Percentiles rank a stretch among this genome's conserved stretches.
These are phyloP conservation scores for Pseudococcus viburni DNA, from an alignment of 2,888 invertebrate species.

Conservation along the genomic window DNA sequence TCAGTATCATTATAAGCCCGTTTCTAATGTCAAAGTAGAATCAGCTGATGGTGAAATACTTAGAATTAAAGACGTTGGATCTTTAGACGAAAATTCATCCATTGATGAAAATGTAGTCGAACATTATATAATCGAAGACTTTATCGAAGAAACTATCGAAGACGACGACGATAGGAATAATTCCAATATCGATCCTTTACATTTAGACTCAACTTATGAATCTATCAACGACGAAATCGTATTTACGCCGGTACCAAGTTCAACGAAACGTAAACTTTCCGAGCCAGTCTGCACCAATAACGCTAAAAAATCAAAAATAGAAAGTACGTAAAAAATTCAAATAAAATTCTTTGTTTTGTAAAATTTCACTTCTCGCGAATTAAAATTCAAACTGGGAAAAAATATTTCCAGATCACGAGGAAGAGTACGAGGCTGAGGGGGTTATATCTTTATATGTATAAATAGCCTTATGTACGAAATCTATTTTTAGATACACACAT, in stretches of 20 bases:
- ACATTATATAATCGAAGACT: conserved; percentile 15
- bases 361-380: background rate
- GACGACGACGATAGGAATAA: background rate
- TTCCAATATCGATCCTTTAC: background rate
- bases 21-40: background rate
- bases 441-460: conserved; percentile 1
- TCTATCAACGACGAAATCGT: background rate
- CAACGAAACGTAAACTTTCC: background rate
- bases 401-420: background rate
- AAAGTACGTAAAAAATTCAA: background rate
- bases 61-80: background rate
- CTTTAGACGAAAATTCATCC: background rate
- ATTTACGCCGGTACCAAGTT: background rate
- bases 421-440: background rate
- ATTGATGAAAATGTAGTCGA: background rate
- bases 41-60: background rate
- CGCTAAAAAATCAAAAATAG: background rate
- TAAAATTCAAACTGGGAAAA: background rate
- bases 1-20: background rate
- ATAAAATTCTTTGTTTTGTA: background rate
- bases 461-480: conserved; percentile 31
- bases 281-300: background rate
- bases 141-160: background rate
- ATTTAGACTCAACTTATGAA: background rate
- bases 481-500: conserved; percentile 22